These are phyloP conservation scores for Drosophila neocordata DNA, from an alignment of 1,140 invertebrate species.

Conservation along the genomic window DNA sequence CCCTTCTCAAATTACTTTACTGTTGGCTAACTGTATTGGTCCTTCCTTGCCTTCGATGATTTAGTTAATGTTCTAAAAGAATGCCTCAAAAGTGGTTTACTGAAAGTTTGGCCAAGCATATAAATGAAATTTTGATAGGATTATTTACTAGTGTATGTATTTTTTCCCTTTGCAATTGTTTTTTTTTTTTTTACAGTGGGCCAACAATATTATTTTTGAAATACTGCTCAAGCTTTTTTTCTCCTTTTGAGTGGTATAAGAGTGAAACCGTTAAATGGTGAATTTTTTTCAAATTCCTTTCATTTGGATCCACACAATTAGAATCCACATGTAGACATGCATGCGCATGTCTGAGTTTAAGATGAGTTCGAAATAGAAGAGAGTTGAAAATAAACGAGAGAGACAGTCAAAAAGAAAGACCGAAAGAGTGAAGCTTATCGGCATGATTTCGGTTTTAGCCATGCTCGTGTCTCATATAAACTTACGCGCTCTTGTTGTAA, in stretches of 20 bases:
- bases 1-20: too few species aligned
- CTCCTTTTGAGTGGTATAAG: slow-evolving; percentile 64
- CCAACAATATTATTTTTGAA: not conserved
- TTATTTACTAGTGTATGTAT: slow-evolving; percentile 15
- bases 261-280: slow-evolving; percentile 49
- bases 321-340: slow-evolving; percentile 39
- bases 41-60: slow-evolving; percentile 42
- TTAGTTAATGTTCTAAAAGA: slow-evolving; percentile 53
- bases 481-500: not conserved
- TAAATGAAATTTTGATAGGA: slow-evolving; percentile 60
- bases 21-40: not conserved
- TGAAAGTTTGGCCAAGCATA: slow-evolving; percentile 45
- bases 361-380: slow-evolving; percentile 16
- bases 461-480: not conserved
- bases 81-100: slow-evolving; percentile 36
- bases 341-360: slow-evolving; percentile 61
- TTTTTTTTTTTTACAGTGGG: slow-evolving; percentile 24
- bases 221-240: slow-evolving; percentile 41
- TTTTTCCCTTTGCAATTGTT: slow-evolving; percentile 31
- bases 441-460: not conserved
- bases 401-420: not conserved
- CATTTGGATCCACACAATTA: slow-evolving; percentile 9
- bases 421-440: slow-evolving; percentile 8
- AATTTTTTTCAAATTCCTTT: slow-evolving; percentile 42
- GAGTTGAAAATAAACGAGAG: not conserved